Evolutionary conservation across 2,888 invertebrate genomes (phyloP), one percentile per base, ranked within the genome.

Genomic region (Ceratothoa steindachneri): DNA sequence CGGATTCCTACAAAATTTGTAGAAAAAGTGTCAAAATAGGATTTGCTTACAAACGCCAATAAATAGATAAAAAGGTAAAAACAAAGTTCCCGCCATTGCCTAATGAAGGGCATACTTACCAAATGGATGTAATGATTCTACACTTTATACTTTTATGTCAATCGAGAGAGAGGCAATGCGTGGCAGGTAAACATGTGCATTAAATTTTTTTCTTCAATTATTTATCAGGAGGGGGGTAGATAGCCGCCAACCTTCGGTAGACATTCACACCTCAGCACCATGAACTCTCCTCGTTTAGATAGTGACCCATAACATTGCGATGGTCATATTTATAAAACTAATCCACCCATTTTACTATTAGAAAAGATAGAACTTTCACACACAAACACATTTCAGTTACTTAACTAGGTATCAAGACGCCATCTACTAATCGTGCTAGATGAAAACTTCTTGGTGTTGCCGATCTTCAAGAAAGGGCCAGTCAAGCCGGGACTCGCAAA

Each of bases 251-350:
- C 72, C 73, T 73, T 64, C 30, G 69, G 71, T 73, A 76, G 73
- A 71, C 76, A 76, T 73, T 67, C 73, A 76, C 76, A 76, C 76
- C 73, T 70, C 76, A 73, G 73, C 76, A 76, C 76, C 73, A 73
- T 70, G 73, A n/a, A n/a, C n/a, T n/a, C n/a, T n/a, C n/a, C n/a
- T n/a, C n/a, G n/a, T 69, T 69, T 71, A 51, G 71, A 51, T 51
- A n/a, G 15, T 51, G 52, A 51, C 15, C 15, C 15, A 19, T n/a
- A 51, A 51, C 52, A n/a, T n/a, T 51, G 1, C 19, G 52, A 51
- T 51, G 52, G 52, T 51, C 52, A 51, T 51, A n/a, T 15, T 19
- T n/a, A 51, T 51, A 19, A 15, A 51, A 51, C 52, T 51, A 51
- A 51, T 51, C 52, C 52, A 51, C 52, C 52, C 52, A 19, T 51